These are phyloP conservation scores for Cottoperca gobio DNA, from an alignment of 2,797 vertebrate genomes.

Conservation along the genomic window DNA sequence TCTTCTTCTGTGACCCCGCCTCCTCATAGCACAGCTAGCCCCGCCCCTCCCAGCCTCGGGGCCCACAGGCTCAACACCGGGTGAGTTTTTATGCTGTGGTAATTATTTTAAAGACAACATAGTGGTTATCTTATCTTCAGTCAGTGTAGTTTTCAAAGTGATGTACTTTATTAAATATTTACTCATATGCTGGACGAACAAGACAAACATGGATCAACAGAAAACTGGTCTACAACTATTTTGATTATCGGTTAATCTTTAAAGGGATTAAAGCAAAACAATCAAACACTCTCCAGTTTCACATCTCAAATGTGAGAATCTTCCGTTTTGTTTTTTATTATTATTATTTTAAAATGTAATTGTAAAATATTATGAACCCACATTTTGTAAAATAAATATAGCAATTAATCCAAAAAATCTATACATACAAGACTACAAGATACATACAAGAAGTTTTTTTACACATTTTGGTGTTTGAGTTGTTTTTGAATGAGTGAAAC, in stretches of 20 bases:
- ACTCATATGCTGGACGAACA: no score
- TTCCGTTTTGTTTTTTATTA: neutral
- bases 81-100: slow-evolving; percentile 77
- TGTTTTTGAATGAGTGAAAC: neutral
- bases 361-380: neutral
- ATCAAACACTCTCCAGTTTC: neutral
- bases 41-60: slow-evolving; percentile 85
- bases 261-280: neutral
- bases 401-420: no score
- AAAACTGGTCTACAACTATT: no score
- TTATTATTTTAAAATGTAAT: neutral
- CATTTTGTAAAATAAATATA: neutral
- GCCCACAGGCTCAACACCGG: slow-evolving; percentile 86
- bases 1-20: slow-evolving; percentile 88
- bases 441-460: no score
- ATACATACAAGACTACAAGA: no score
- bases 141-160: neutral
- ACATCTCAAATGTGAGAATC: neutral
- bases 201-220: no score
- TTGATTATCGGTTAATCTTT: no score
- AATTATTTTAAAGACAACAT: neutral
- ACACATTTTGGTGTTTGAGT: neutral
- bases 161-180: no score
- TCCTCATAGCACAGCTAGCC: slow-evolving; percentile 89
- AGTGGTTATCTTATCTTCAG: neutral